These are phyloP conservation scores for Panagrolaimus sp. DNA, from an alignment of 1,140 invertebrate species.

Conservation along the genomic window DNA sequence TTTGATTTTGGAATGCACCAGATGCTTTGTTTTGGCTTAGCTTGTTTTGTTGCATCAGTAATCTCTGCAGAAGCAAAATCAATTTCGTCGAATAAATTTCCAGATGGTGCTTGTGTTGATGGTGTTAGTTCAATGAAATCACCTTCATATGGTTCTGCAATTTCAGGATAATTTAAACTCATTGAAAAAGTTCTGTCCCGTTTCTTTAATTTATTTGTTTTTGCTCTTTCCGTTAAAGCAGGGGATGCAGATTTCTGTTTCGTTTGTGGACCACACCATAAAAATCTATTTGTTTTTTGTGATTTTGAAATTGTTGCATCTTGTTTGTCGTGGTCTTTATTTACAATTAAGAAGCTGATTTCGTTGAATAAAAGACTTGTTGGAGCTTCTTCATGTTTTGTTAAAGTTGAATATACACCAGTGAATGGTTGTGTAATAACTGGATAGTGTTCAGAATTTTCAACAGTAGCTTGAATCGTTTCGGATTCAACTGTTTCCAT, in stretches of 20 bases:
- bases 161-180: not conserved
- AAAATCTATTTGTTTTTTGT: not conserved
- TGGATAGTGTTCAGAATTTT: not conserved
- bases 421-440: not conserved
- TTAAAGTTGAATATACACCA: not conserved
- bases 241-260: not conserved
- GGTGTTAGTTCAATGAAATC: slow-evolving; percentile 14
- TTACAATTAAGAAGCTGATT: not conserved
- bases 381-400: not conserved
- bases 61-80: not conserved
- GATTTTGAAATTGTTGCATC: not conserved
- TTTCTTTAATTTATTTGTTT: not conserved
- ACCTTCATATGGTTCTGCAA: slow-evolving; percentile 27
- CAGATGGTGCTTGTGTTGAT: not conserved
- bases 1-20: not conserved
- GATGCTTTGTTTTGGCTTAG: not conserved
- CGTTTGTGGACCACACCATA: not conserved
- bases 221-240: not conserved
- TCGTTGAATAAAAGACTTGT: not conserved
- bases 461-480: no score
- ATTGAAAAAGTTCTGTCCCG: not conserved
- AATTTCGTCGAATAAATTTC: not conserved
- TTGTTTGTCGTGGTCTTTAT: not conserved
- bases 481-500: no score
- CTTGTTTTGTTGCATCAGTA: not conserved